Evolutionary conservation across 2,888 invertebrate genomes (phyloP), one percentile per base, ranked within the genome.

Genomic region (Leuctra nigra): DNA sequence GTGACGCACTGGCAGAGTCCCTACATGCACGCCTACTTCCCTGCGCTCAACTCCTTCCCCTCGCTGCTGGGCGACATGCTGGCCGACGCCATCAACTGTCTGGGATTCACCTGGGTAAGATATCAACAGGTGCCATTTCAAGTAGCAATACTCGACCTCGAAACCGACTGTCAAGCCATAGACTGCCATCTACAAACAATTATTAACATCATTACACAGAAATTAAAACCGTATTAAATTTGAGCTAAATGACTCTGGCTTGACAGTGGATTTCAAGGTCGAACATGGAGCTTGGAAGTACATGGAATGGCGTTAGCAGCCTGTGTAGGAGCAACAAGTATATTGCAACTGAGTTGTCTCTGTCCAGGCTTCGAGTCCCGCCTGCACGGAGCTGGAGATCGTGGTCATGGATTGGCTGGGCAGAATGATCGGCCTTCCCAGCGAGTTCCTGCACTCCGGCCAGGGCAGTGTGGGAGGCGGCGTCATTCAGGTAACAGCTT

Each of bases 371-470:
- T 92, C 95, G 0, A 96, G 96, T 61, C 99, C 99, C 1, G 98
- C 94, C 1, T 94, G 95, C 63, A 99, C 99, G 0, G 99, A 99
- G 72, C 73, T 99, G 66, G 99, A 99, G 75, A 93, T 91, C 53
- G 89, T 99, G 22, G 92, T 96, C 0, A 93, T 96, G 91, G 97
- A 98, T 73, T 99, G 98, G 99, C 74, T 99, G 56, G 97, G 92
- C 0, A 93, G 96, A 75, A 90, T 96, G 84, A 86, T 99, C 46
- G 95, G 93, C 0, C 77, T 99, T 13, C 98, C 98, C 0, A 87
- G 91, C 6, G 87, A 87, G 55, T 99, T 98, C 72, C 79, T 97
- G 1, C 95, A 97, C 67, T 80, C 86, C 65, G 80, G 83, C 65
- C 75, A 75, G 58, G 81, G 82, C 47, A 83, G 84, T 55, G 76